These are phyloP conservation scores for Dolichotis patagonum DNA, from an alignment of 2,113 vertebrate species.

Conservation along the genomic window DNA sequence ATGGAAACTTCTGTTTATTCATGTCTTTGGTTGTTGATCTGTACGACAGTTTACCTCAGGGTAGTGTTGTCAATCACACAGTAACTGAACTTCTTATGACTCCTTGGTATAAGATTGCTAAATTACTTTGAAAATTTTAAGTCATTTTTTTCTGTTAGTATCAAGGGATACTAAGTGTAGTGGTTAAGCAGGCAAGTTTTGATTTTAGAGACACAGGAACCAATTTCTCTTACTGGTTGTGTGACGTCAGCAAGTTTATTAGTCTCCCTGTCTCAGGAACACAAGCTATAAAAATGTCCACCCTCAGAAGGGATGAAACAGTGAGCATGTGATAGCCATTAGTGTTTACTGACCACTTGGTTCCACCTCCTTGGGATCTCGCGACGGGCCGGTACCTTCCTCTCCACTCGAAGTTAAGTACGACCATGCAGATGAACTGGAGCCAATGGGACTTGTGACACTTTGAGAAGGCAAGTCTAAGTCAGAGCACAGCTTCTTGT, in stretches of 20 bases:
- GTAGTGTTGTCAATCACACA: not conserved
- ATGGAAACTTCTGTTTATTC: not conserved
- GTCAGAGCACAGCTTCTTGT: not conserved
- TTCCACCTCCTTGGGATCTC: not conserved
- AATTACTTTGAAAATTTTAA: conserved; percentile 10
- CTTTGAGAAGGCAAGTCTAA: conserved; percentile 5
- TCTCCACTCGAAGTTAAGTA: not conserved
- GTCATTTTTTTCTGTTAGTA: not conserved
- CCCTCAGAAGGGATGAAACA: not conserved
- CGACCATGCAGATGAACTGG: not conserved
- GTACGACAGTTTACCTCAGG: not conserved
- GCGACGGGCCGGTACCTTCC: not conserved
- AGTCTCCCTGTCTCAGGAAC: not conserved
- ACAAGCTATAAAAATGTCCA: not conserved
- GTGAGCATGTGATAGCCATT: no score
- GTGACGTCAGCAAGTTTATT: not conserved
- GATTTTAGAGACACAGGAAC: not conserved
- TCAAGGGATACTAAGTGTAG: not conserved
- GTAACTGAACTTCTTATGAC: not conserved
- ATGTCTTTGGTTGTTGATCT: not conserved
- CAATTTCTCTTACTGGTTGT: not conserved
- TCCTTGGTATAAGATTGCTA: not conserved
- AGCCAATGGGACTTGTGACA: not conserved
- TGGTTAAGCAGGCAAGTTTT: not conserved
- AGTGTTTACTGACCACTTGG: not conserved